Base-by-base conservation (phyloP, 1,140 invertebrate genomes). In the Cotesia vestalis region DNA sequence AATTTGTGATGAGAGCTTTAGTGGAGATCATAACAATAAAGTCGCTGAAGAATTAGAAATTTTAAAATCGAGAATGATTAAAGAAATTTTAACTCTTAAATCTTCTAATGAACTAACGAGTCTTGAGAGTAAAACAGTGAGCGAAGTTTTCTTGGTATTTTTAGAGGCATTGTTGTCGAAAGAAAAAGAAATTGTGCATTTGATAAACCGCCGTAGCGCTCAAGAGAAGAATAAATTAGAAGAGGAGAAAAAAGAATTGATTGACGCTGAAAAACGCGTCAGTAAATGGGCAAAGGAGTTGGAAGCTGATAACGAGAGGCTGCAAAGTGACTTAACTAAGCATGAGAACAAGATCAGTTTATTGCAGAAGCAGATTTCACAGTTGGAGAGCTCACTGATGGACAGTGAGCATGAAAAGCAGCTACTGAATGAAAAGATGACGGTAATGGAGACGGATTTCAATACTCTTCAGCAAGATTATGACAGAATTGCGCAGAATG, bases 231-330 rank as follows among this genome's bases (percentile, higher is more conserved):
- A 78, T 40, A 78, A 78, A 17, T 64, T 85, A 0, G 72, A 75
- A 4, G 82, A 85, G 0, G 69, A 80, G 27, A 81, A 75, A 14
- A 74, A 75, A 3, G 78, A 85, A 59, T 77, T 77, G 17, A 67
- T 66, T 4, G 81, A 84, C 35, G 59, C 64, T 0, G 80, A 81
- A 36, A 84, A 82, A 57, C 77, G 79, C 1, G 46, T 64, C 0
- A 77, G 14, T 1, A 3, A 68, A 4, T 84, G 80, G 83, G 68
- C 76, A 1, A 78, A 81, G 46, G 75, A 81, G 17, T 53, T 86
- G 2, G 84, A 86, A 62, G 57, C 12, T 4, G 84, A 86, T 12
- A 77, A 79, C 40, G 84, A 85, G 34, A 83, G 79, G 57, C 60
- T 82, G 11, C 82, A 84, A n/a, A 34, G 4, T 0, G 81, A 86